Evolutionary conservation across 2,113 vertebrate species (phyloP).

Genomic region (Cephalopterus ornatus): DNA sequence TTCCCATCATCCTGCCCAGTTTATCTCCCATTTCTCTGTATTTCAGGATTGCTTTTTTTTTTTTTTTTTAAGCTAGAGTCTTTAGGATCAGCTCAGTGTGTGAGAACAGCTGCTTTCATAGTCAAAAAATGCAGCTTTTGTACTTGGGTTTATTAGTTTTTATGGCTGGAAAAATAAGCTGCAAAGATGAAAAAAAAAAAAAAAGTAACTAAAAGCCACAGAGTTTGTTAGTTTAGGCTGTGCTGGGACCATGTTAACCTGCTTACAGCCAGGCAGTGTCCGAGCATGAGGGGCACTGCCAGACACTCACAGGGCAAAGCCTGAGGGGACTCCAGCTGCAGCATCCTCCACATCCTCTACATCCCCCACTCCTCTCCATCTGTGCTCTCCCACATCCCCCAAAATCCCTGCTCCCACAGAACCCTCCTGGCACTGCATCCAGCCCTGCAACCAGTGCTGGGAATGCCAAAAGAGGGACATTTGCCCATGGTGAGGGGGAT

Average conservation of each 20-base stretch:
- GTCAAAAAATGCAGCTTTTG: neutral
- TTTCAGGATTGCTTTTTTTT: neutral
- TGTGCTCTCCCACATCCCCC: neutral
- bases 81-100: neutral
- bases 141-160: neutral
- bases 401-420: neutral
- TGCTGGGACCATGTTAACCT: neutral
- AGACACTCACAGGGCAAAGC: neutral
- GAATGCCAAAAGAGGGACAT: neutral
- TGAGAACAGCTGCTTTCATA: neutral
- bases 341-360: neutral
- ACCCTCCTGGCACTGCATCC: neutral
- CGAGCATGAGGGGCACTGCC: neutral
- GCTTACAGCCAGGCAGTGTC: neutral
- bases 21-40: neutral
- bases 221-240: neutral
- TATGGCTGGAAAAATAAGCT: neutral
- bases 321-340: neutral
- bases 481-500: fast-evolving
- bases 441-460: neutral
- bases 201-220: neutral
- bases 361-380: neutral
- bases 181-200: neutral
- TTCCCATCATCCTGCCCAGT: neutral
- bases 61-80: neutral